Evolutionary conservation across 2,888 invertebrate species (phyloP).

Genomic region (Brenthis hecate): DNA sequence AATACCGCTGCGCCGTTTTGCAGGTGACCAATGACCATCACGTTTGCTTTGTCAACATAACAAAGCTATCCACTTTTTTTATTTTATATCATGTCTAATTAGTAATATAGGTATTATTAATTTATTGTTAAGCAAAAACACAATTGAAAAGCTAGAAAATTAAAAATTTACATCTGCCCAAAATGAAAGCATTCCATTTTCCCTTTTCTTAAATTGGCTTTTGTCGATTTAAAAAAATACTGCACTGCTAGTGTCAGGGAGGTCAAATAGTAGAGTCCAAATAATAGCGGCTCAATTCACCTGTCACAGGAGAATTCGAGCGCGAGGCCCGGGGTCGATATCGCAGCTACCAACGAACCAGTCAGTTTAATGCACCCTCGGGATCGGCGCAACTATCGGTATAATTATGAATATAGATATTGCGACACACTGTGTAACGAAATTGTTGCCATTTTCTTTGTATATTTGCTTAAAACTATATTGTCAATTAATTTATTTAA

Average conservation of each 20-base stretch:
- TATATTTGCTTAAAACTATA: too few species aligned
- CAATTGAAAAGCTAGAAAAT: too few species aligned
- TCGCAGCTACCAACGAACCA: constrained; percentile 56
- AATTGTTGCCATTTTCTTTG: constrained; percentile 16
- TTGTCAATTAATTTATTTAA: too few species aligned
- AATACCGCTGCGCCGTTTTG: too few species aligned
- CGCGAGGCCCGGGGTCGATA: constrained; percentile 46
- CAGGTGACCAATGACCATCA: too few species aligned
- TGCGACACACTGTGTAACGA: constrained; percentile 31
- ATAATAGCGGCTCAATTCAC: constrained; percentile 45
- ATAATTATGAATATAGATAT: constrained; percentile 48
- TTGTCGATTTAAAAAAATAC: constrained; percentile 9
- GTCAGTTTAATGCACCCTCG: constrained; percentile 61
- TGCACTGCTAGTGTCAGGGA: constrained; percentile 20
- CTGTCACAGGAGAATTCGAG: constrained; percentile 56
- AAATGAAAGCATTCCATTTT: neutral
- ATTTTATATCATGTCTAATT: too few species aligned
- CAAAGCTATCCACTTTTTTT: too few species aligned
- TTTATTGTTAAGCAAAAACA: too few species aligned
- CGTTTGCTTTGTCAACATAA: too few species aligned
- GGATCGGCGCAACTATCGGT: constrained; percentile 51
- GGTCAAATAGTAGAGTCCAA: constrained; percentile 42
- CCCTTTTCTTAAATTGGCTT: constrained; percentile 7
- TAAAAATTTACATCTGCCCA: too few species aligned
- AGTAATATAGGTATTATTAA: too few species aligned